Evolutionary conservation across 2,888 invertebrate genomes (phyloP), one percentile per base, ranked within the genome.

Genomic region (Gerris lacustris): DNA sequence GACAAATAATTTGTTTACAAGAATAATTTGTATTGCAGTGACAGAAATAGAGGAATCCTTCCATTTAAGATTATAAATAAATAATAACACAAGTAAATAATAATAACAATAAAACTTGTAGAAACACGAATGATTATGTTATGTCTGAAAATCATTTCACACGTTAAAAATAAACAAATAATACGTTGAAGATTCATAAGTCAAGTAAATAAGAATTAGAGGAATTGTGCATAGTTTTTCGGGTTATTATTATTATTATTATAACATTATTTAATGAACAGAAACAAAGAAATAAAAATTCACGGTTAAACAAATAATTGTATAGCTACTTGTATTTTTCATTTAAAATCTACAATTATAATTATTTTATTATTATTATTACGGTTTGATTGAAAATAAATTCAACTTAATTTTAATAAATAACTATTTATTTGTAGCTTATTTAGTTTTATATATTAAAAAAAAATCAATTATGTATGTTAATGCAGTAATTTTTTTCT

Each of bases 131-230:
- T 31, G 69, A 47, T 66, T 69, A 69, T 66, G 66, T 68, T 66
- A 71, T 68, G 67, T 43, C 66, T n/a, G 63, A 63, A 69, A 45
- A 69, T 62, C 69, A 62, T 63, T 69, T 69, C 47, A 69, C 66
- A 66, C 47, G 45, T 66, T 69, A 69, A 69, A 66, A 69, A 69
- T 63, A 66, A 44, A 66, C 9, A 67, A 15, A 45, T n/a, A 44
- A 67, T 67, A 15, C 68, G 66, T n/a, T 62, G 62, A 62, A 31
- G 55, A 55, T 55, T 11, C 9, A 55, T 55, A 9, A 47, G 15
- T 9, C 11, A 55, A 55, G 55, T 11, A 11, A 55, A 55, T 11
- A 55, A 55, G 9, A 55, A 55, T 18, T 66, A 17, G 66, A 31
- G 17, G 9, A 66, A 66, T n/a, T 66, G 31, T 18, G 31, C 66